Evolutionary conservation across 2,888 invertebrate species (phyloP), one percentile per base, ranked within the genome.

Genomic region (Torymus aiolomorphi): DNA sequence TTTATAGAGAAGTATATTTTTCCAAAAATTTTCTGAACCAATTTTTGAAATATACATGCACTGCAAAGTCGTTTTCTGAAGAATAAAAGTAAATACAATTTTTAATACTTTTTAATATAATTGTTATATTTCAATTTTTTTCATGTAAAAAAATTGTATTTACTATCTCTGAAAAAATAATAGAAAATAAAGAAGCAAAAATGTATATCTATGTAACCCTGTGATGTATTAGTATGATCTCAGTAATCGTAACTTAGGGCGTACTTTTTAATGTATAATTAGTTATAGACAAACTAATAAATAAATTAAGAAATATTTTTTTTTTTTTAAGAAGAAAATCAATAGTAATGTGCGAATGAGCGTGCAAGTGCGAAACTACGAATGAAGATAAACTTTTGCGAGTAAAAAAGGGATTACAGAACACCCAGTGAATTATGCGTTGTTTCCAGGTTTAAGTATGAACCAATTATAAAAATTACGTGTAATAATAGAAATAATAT

Each of bases 211-310:
- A 88, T 90, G 90, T 90, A 90, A 90, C 90, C 90, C 90, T 90
- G 90, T 90, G 90, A 90, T 90, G 90, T 90, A 90, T 90, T 90
- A 90, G 89, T 90, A 89, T 90, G 90, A 90, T 90, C 90, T 90
- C 90, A 90, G 88, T 90, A 90, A 90, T 87, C 86, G 84, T 89
- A 89, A 90, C 86, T 88, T 89, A 89, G 87, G 84, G 83, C 82
- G 86, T 89, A 89, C 84, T 87, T 87, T 86, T 85, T 87, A 86
- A 85, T 85, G 83, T 86, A 83, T 87, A 87, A 88, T 88, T 85
- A 85, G 83, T 82, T 73, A 78, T 85, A 76, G 31, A 63, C 11
- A 66, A 82, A 83, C 76, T 66, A 73, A 81, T 78, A 80, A 78
- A 82, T 79, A 83, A 82, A 70, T 80, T 77, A 75, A 59, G 73